Evolutionary conservation across 2,113 vertebrate species (phyloP), one percentile per base, ranked within the genome.

Genomic region (Coptodon bakossiorum): DNA sequence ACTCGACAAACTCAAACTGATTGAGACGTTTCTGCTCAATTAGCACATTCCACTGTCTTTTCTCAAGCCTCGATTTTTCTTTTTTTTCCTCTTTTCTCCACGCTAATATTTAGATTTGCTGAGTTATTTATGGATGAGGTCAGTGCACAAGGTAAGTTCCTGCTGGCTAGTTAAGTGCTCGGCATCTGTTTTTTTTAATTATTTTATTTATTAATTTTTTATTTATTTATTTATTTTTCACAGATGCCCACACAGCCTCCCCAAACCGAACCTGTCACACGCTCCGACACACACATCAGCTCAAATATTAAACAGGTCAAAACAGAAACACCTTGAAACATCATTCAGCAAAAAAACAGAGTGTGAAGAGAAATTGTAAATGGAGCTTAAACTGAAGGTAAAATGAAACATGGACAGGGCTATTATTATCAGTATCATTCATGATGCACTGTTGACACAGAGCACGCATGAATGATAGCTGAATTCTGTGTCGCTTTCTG

Each of bases 241-340:
- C 38, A 85, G 45, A 63, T 27, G 24, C 19, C 63, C 53, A 7
- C 34, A 24, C 9, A 36, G 36, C 16, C 56, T 31, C 48, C 3
- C 29, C 34, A 17, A 83, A 83, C 87, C 79, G 52, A 53, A 45
- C 48, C 87, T 36, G 83, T 88, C 92, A 92, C 83, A 80, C 2
- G 52, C 89, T 80, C 81, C 68, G 4, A 76, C 22, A 57, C 56
- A 88, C 90, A 92, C 79, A 82, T 88, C 90, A 81, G 76, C 27
- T 53, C 27, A 73, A 92, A 94, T 91, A 86, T 85, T 90, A 92
- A 95, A 83, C 86, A 84, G 92, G 84, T 85, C 83, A 80, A 89
- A 87, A 66, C 57, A 61, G 48, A 85, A 90, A 79, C 61, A 89
- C 66, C 85, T 90, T 91, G 79, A 89, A 87, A 83, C 78, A 52